Conservation (phyloP, 92 coral and sea anemone species). For the Porites rus region DNA sequence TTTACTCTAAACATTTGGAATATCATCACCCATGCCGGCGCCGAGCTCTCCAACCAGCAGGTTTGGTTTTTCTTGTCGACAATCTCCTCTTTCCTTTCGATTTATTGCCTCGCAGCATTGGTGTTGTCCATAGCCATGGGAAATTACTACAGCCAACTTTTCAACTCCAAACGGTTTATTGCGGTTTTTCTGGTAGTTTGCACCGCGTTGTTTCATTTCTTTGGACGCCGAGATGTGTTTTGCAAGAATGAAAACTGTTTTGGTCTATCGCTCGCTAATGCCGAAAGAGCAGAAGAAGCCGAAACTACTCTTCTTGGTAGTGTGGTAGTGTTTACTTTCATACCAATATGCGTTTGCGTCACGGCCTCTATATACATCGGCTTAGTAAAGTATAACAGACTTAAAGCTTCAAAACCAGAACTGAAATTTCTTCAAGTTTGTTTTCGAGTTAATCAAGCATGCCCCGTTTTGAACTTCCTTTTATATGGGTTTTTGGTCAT, state of each 20-base stretch:
- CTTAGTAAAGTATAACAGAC: not conserved
- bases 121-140: constrained; percentile 13
- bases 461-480: not conserved
- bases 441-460: not conserved
- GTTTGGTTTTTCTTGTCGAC: constrained; percentile 9
- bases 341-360: not conserved
- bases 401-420: not conserved
- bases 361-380: constrained; percentile 3
- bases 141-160: not conserved
- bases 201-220: not conserved
- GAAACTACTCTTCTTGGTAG: not conserved
- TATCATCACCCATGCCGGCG: constrained; percentile 12
- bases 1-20: constrained; percentile 5
- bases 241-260: constrained; percentile 10
- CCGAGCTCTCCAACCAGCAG: constrained; percentile 5
- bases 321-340: not conserved
- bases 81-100: not conserved
- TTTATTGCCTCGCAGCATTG: not conserved
- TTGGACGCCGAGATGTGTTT: not conserved
- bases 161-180: constrained; percentile 3
- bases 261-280: not conserved
- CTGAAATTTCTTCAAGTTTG: not conserved
- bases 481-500: constrained; percentile 6
- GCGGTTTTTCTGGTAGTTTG: not conserved
- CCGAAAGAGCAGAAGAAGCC: not conserved